Evolutionary conservation across 2,888 invertebrate species (phyloP), one percentile per base, ranked within the genome.

Genomic region (Epiperipatus broadwayi): DNA sequence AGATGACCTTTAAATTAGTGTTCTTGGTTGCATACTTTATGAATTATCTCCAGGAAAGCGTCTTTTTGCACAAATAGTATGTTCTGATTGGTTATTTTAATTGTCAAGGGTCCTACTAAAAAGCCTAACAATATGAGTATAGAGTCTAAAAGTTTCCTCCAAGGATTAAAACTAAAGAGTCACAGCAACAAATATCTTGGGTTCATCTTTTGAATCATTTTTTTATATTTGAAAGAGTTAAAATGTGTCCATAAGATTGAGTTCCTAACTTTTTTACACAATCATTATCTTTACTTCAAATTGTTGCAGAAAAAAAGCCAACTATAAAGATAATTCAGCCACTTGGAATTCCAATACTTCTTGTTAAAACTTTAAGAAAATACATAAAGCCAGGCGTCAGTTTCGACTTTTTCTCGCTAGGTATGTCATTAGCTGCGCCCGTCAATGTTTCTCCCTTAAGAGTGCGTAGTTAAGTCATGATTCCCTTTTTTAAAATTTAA

Each of bases 1-100:
- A n/a, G n/a, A n/a, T n/a, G n/a, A n/a, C n/a, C n/a, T n/a, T n/a
- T n/a, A n/a, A n/a, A n/a, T n/a, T 47, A 71, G 70, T 70, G 87
- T 87, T 0, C 64, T 89, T 0, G 89, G 91, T 0, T 89, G 89
- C 55, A 91, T 91, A 49, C 72, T 85, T 37, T 91, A 87, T 53
- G 89, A 91, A 58, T 61, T 84, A 45, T 71, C 85, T 54, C 77
- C 78, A 1, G 89, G 89, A 0, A 73, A 75, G 42, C 85, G 91
- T 2, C 91, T 91, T 91, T 91, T 61, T 79, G 76, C 55, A 85
- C 89, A 0, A 76, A 78, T 48, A 84, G 83, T 22, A 79, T 91
- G 49, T 68, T 83, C 55, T 80, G 84, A 56, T 67, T 91, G 44
- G 78, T 85, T 10, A 68, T 73, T 44, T 69, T 87, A 56, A 84